Evolutionary conservation across 2,113 vertebrate species (phyloP).

Genomic region (Neodontobutis hainanensis): DNA sequence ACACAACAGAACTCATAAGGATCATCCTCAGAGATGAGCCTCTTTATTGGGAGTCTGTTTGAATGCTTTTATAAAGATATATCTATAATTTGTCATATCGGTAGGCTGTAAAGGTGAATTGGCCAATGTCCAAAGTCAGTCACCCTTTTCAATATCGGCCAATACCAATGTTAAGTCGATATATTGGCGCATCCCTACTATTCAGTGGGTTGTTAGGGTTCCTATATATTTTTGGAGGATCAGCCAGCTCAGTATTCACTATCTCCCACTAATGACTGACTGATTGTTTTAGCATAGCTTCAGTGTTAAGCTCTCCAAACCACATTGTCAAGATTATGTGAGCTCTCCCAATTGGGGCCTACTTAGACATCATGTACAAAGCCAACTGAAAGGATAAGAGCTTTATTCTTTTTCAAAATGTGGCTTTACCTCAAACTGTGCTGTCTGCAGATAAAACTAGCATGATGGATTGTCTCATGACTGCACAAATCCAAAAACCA

Average conservation of each 20-base stretch:
- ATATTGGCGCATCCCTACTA: too few relatives aligned
- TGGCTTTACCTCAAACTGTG: conserved; percentile 42
- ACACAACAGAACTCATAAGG: too few relatives aligned
- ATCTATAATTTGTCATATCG: too few relatives aligned
- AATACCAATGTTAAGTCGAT: too few relatives aligned
- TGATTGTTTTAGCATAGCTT: conserved; percentile 63
- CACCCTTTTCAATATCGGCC: too few relatives aligned
- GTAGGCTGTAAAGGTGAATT: too few relatives aligned
- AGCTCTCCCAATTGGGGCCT: conserved; percentile 24
- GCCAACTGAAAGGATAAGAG: conserved; percentile 46
- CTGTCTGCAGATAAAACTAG: conserved; percentile 55
- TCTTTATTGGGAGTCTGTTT: too few relatives aligned
- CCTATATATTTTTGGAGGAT: conserved; percentile 16
- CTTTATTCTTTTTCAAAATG: conserved; percentile 12
- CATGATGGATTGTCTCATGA: conserved; percentile 51
- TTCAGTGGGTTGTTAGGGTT: too few relatives aligned
- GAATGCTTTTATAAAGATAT: too few relatives aligned
- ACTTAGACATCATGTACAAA: conserved; percentile 13
- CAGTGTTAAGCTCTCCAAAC: conserved; percentile 46
- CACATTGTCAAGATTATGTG: conserved; percentile 47
- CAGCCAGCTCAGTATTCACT: conserved; percentile 18
- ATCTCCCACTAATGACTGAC: conserved; percentile 58
- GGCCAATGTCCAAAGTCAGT: too few relatives aligned
- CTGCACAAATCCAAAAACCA: conserved; percentile 47
- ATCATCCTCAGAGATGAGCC: too few relatives aligned